Evolutionary conservation across 2,797 vertebrate genomes (phyloP).

Genomic region (Alfaro cultratus): DNA sequence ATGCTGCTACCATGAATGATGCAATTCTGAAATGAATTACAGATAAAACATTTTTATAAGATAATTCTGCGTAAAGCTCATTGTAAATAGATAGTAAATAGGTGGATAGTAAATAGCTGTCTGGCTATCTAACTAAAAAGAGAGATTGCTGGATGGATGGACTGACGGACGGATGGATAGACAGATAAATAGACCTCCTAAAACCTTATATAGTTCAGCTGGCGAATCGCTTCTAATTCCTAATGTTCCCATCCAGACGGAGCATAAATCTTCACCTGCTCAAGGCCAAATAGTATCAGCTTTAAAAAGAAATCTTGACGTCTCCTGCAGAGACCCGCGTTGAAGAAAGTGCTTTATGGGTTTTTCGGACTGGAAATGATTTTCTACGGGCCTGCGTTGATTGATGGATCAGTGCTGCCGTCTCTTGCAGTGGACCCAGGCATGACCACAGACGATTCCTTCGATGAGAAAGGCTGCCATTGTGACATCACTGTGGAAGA

Average conservation of each 20-base stretch:
- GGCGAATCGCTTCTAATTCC: constrained; percentile 38
- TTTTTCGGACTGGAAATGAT: constrained; percentile 36
- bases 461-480: constrained; percentile 94
- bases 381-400: constrained; percentile 31
- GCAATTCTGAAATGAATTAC: background rate
- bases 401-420: constrained; percentile 26
- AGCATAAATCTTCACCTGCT: constrained; percentile 53
- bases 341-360: constrained; percentile 41
- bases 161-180: background rate
- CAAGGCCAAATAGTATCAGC: constrained; percentile 52
- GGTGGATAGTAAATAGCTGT: too few species aligned
- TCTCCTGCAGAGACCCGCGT: constrained; percentile 11
- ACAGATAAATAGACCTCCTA: background rate
- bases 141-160: background rate
- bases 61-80: background rate
- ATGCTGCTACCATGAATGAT: background rate
- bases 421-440: constrained; percentile 86
- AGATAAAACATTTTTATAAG: background rate
- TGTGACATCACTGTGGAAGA: constrained; percentile 95
- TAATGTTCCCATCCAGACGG: constrained; percentile 32
- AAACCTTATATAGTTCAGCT: constrained; percentile 35
- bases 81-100: background rate
- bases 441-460: constrained; percentile 88
- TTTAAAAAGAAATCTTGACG: constrained; percentile 39
- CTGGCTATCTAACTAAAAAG: too few species aligned